A percentile compares a stretch with the other conserved stretches of the same genome.
Conservation (phyloP, 37 sponge, comb jelly and placozoan species). For the Axinella damicornis region DNA sequence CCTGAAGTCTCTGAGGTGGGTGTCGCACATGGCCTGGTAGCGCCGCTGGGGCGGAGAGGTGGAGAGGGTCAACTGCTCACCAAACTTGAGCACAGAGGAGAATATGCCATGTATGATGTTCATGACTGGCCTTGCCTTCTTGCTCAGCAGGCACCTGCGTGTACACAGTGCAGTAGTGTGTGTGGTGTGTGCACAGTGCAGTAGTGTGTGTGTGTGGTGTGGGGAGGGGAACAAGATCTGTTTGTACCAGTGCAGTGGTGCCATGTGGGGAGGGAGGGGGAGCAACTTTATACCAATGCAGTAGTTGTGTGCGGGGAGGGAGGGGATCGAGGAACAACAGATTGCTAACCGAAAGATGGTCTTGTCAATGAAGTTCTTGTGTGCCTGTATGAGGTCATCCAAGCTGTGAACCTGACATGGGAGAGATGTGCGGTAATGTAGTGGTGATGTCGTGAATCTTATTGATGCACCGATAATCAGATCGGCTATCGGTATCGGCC, state of each 20-base stretch:
- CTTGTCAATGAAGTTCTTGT: slow-evolving; percentile 58
- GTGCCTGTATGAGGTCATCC: slow-evolving; percentile 64
- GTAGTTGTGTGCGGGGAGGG: too few relatives aligned
- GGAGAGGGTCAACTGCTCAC: slow-evolving; percentile 15
- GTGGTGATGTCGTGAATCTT: too few relatives aligned
- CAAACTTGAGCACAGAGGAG: slow-evolving; percentile 54
- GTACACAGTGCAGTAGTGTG: background rate
- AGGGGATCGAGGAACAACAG: too few relatives aligned
- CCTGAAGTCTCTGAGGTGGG: slow-evolving; percentile 56
- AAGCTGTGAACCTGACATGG: slow-evolving; percentile 67
- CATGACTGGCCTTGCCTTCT: slow-evolving; percentile 81
- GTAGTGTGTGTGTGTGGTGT: too few relatives aligned
- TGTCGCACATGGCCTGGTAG: slow-evolving; percentile 34
- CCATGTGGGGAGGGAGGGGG: too few relatives aligned
- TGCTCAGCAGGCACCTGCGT: slow-evolving; percentile 76
- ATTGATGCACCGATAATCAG: too few relatives aligned
- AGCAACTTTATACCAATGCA: too few relatives aligned
- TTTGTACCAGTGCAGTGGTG: too few relatives aligned
- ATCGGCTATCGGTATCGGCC: too few relatives aligned
- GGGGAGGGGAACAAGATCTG: too few relatives aligned
- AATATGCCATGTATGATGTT: slow-evolving; percentile 70
- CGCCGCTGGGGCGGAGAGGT: background rate
- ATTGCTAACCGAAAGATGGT: slow-evolving; percentile 56
- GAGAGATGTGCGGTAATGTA: background rate
- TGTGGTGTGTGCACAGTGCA: too few relatives aligned